phyloP scores from a whole-genome alignment of 2,797 vertebrate species.

The Eulemur albifrons region DNA sequence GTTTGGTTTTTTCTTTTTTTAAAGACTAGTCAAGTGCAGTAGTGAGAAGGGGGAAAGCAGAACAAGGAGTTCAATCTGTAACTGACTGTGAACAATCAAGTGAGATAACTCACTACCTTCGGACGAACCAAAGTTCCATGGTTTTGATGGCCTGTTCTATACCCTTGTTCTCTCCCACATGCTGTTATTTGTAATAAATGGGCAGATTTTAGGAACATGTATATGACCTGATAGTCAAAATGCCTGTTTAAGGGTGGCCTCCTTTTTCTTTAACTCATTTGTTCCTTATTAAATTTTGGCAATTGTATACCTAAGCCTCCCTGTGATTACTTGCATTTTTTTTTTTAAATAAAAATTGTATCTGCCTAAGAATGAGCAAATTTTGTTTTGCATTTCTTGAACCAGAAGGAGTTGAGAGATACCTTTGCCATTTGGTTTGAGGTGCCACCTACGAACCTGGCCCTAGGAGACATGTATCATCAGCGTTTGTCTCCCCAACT shows the following conservation, averaged over 20 bases:
- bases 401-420: neutral
- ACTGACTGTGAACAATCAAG: too few relatives aligned
- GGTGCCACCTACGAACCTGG: neutral
- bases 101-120: too few relatives aligned
- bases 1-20: too few relatives aligned
- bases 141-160: neutral
- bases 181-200: neutral
- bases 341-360: neutral
- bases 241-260: neutral
- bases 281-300: neutral
- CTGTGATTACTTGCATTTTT: neutral
- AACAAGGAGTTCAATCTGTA: too few relatives aligned
- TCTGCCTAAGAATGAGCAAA: neutral
- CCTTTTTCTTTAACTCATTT: neutral
- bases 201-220: neutral
- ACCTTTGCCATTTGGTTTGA: neutral
- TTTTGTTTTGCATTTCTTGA: neutral
- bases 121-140: neutral
- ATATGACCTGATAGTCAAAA: neutral
- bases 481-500: neutral
- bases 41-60: too few relatives aligned
- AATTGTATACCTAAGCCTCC: neutral
- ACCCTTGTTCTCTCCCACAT: too few relatives aligned
- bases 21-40: too few relatives aligned
- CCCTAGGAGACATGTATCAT: neutral